A percentile compares a stretch with the other conserved stretches of the same genome.
Evolutionary conservation across 2,888 invertebrate species (phyloP).

Genomic region (Drosophila multiciliata): DNA sequence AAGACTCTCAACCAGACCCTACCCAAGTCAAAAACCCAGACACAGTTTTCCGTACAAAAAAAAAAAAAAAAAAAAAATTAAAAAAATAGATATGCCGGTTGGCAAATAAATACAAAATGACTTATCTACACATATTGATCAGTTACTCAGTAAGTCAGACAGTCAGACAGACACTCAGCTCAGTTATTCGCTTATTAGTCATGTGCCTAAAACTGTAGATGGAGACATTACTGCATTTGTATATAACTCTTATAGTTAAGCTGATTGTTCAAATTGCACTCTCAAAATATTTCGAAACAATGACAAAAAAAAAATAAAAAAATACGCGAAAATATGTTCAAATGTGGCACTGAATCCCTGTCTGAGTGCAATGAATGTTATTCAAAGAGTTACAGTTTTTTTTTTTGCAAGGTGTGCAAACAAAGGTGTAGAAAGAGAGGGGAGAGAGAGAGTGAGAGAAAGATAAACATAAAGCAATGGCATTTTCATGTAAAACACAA

Average conservation of each 20-base stretch:
- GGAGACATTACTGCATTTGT: constrained; percentile 48
- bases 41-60: constrained; percentile 51
- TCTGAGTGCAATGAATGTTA: constrained; percentile 29
- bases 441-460: background rate
- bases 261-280: constrained; percentile 17
- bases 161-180: constrained; percentile 17
- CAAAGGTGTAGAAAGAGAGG: constrained; percentile 25
- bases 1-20: constrained; percentile 23
- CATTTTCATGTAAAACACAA: constrained; percentile 54
- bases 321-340: constrained; percentile 46
- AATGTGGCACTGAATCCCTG: constrained; percentile 37
- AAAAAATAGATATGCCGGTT: constrained; percentile 35
- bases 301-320: constrained; percentile 1
- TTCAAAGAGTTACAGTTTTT: constrained; percentile 2
- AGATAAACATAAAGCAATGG: constrained; percentile 45
- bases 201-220: constrained; percentile 60
- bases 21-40: constrained; percentile 27
- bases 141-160: constrained; percentile 12
- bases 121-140: background rate
- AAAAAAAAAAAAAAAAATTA: constrained; percentile 6
- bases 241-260: constrained; percentile 12
- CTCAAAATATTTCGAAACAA: constrained; percentile 27
- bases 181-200: constrained; percentile 46
- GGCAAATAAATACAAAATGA: constrained; percentile 31
- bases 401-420: constrained; percentile 21